Percentiles rank a stretch among this genome's conserved stretches.
phyloP scores from a whole-genome alignment of 2,888 invertebrate genomes.

The Euproctis similis region DNA sequence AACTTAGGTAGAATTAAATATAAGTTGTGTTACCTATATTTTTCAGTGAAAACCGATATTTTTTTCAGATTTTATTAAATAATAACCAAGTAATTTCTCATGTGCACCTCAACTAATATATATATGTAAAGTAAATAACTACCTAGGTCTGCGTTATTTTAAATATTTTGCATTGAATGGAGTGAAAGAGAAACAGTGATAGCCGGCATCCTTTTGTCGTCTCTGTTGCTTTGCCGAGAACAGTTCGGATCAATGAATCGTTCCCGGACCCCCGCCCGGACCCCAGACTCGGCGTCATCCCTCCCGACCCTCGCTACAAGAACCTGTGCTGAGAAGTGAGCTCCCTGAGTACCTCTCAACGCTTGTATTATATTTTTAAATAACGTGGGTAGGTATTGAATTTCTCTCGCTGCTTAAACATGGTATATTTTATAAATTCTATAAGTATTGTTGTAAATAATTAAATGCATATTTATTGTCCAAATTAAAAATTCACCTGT shows the following conservation, averaged over 20 bases:
- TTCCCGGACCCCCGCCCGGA: slow-evolving; percentile 51
- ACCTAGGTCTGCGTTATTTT: too few species aligned
- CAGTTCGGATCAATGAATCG: slow-evolving; percentile 73
- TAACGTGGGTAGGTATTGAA: not conserved
- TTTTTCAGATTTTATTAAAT: too few species aligned
- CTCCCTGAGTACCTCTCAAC: slow-evolving; percentile 28
- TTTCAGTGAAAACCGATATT: too few species aligned
- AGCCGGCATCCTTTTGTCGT: slow-evolving; percentile 37
- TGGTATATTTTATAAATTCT: too few species aligned
- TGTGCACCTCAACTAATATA: too few species aligned
- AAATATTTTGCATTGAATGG: slow-evolving; percentile 25
- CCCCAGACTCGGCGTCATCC: slow-evolving; percentile 46
- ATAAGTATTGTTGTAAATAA: too few species aligned
- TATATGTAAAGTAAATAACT: too few species aligned
- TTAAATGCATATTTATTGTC: too few species aligned
- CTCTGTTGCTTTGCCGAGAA: slow-evolving; percentile 60
- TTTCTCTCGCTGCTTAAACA: not conserved
- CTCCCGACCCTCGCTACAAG: slow-evolving; percentile 17
- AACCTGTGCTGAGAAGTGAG: slow-evolving; percentile 23
- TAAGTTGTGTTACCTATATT: too few species aligned
- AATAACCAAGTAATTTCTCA: too few species aligned
- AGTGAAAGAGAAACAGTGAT: slow-evolving; percentile 35
- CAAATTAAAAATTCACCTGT: too few species aligned
- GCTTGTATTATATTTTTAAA: not conserved
- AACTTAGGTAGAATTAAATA: too few species aligned